These are phyloP conservation scores for Rhipidura dahli DNA, from an alignment of 2,113 vertebrate species.

Conservation along the genomic window DNA sequence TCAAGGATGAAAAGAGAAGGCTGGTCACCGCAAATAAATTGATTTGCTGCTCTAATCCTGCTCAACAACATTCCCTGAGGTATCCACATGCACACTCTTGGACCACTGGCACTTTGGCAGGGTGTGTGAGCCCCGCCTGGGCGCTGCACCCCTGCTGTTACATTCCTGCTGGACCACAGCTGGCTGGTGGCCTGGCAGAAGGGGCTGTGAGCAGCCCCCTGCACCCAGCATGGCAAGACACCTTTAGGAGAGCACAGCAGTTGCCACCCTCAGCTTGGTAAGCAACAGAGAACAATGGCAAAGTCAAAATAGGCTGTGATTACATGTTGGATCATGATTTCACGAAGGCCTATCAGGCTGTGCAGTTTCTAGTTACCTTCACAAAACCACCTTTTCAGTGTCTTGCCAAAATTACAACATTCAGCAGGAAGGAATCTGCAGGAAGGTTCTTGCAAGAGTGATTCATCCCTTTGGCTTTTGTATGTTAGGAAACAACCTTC, in stretches of 20 bases:
- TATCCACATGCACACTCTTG: background rate
- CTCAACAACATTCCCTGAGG: background rate
- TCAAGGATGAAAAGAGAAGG: background rate
- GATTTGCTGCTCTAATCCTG: background rate
- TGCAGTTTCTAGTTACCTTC: background rate
- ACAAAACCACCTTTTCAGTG: background rate
- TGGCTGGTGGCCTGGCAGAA: background rate
- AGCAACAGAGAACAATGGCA: background rate
- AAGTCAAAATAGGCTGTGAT: background rate
- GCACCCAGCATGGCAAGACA: rapidly evolving
- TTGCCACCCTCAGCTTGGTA: background rate
- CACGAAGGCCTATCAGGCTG: background rate
- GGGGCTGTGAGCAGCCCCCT: background rate
- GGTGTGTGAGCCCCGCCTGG: background rate
- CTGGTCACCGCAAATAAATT: background rate
- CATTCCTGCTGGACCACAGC: background rate
- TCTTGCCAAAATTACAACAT: background rate
- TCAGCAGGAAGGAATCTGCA: background rate
- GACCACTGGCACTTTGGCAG: background rate
- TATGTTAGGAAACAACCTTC: background rate
- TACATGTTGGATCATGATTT: background rate
- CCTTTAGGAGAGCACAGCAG: background rate
- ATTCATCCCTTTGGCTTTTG: background rate
- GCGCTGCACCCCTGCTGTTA: background rate
- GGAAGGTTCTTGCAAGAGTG: background rate